These are phyloP conservation scores for Hoplias malabaricus DNA, from an alignment of 2,113 vertebrate genomes.

Conservation along the genomic window DNA sequence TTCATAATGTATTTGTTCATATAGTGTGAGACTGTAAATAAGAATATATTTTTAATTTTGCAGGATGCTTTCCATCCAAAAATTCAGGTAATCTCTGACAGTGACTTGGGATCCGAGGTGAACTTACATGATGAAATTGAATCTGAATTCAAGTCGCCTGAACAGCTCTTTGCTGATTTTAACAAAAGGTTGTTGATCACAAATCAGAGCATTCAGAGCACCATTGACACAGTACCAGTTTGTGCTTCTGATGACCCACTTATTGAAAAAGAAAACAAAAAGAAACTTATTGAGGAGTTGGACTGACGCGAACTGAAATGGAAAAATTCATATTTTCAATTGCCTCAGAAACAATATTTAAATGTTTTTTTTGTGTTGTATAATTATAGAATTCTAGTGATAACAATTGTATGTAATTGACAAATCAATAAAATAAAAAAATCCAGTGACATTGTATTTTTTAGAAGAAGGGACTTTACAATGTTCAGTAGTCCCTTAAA, in stretches of 20 bases:
- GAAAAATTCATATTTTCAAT: neutral
- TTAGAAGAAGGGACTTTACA: too few relatives aligned
- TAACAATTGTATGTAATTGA: neutral
- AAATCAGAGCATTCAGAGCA: slow-evolving; percentile 1
- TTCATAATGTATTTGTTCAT: too few relatives aligned
- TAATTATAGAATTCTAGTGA: neutral
- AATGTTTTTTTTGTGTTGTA: neutral
- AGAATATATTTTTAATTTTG: slow-evolving; percentile 30
- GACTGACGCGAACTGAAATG: slow-evolving; percentile 52
- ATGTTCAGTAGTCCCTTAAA: neutral
- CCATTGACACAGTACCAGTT: slow-evolving; percentile 3
- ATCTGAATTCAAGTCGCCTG: neutral
- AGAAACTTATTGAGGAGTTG: slow-evolving; percentile 66
- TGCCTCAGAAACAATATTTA: neutral
- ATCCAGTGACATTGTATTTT: too few relatives aligned
- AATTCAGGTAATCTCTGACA: slow-evolving; percentile 77
- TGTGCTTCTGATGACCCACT: slow-evolving; percentile 12
- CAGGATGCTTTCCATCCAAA: slow-evolving; percentile 67
- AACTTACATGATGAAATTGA: neutral
- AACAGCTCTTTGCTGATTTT: slow-evolving; percentile 24
- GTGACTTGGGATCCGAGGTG: slow-evolving; percentile 38
- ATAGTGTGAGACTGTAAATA: neutral
- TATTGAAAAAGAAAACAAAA: slow-evolving; percentile 18
- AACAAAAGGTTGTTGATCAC: slow-evolving; percentile 6
- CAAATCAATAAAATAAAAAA: neutral